A percentile compares a stretch with the other conserved stretches of the same genome.
Evolutionary conservation across 2,888 invertebrate genomes (phyloP).

Genomic region (Cephalotes varians): DNA sequence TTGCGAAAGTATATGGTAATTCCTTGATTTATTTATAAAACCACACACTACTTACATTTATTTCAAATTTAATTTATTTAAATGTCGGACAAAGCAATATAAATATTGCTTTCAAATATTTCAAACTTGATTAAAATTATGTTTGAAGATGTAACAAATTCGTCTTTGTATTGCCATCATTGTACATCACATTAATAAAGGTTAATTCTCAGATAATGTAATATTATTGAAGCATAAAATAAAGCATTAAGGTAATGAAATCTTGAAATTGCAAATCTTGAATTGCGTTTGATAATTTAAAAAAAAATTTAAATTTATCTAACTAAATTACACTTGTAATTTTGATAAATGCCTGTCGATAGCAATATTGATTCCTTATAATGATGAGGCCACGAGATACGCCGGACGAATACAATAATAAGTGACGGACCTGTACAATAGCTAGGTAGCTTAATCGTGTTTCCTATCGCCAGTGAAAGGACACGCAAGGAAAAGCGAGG

Average conservation of each 20-base stretch:
- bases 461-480: slow-evolving; percentile 61
- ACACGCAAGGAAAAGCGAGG: slow-evolving; percentile 56
- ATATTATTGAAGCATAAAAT: background rate
- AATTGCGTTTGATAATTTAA: background rate
- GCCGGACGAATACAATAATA: slow-evolving; percentile 47
- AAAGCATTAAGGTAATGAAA: background rate
- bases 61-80: background rate
- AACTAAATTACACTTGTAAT: slow-evolving; percentile 6
- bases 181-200: background rate
- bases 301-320: slow-evolving; percentile 7
- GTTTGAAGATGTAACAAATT: background rate
- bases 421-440: slow-evolving; percentile 45
- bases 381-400: slow-evolving; percentile 35
- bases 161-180: background rate
- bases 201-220: background rate
- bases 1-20: background rate
- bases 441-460: slow-evolving; percentile 53
- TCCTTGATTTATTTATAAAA: background rate
- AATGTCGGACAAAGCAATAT: background rate
- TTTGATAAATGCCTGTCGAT: slow-evolving; percentile 41
- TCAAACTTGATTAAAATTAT: background rate
- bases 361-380: slow-evolving; percentile 26
- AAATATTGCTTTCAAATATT: background rate
- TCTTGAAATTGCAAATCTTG: background rate
- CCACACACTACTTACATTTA: background rate